Conservation (phyloP, 1,140 invertebrate genomes). For the Heterodera carotae region DNA sequence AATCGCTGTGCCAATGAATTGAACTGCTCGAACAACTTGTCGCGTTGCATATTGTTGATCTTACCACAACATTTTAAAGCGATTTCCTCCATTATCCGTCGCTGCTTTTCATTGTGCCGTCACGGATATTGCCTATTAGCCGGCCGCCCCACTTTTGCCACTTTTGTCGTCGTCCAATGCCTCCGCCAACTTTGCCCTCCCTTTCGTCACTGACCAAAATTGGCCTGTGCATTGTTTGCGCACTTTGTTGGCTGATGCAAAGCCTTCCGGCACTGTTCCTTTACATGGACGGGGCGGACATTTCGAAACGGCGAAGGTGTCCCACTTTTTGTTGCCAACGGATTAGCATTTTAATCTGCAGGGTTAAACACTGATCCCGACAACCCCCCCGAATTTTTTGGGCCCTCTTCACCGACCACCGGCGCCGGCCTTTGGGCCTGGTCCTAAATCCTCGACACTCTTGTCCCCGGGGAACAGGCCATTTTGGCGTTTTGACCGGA, state of each 20-base stretch:
- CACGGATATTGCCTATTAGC: too few relatives aligned
- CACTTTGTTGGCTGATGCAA: slow-evolving; percentile 20
- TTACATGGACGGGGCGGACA: slow-evolving; percentile 26
- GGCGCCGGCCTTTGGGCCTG: too few relatives aligned
- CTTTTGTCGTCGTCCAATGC: neutral
- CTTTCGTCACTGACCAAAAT: slow-evolving; percentile 2
- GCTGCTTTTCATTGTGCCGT: neutral
- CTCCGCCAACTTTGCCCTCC: neutral
- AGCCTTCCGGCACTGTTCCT: slow-evolving; percentile 18
- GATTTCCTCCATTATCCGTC: neutral
- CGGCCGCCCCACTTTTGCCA: too few relatives aligned
- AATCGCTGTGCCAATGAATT: too few relatives aligned
- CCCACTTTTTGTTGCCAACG: too few relatives aligned
- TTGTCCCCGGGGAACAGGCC: too few relatives aligned
- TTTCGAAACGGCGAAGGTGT: slow-evolving; percentile 15
- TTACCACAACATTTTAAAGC: neutral
- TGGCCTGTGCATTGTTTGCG: slow-evolving; percentile 14
- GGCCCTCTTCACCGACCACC: too few relatives aligned
- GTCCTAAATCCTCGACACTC: too few relatives aligned
- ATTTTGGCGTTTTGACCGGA: too few relatives aligned
- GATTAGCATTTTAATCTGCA: neutral
- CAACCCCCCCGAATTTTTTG: neutral
- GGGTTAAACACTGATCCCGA: neutral
- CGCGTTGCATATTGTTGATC: neutral
- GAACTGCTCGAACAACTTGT: neutral